Conservation (phyloP, 2,113 vertebrate species). For the Numida meleagris region DNA sequence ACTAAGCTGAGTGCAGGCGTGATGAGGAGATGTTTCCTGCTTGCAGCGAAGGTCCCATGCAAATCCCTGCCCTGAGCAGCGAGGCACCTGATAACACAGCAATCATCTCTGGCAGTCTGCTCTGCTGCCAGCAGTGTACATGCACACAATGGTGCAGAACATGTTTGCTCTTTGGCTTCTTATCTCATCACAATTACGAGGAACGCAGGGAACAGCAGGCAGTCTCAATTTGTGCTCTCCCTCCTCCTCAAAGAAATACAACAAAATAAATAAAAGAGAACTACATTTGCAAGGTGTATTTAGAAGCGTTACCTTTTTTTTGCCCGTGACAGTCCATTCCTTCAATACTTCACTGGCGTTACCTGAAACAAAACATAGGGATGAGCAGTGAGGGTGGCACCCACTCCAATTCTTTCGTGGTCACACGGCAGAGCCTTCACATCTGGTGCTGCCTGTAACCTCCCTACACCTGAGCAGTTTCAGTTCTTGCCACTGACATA, state of each 20-base stretch:
- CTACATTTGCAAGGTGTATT: background rate
- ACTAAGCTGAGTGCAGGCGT: background rate
- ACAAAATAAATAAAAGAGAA: background rate
- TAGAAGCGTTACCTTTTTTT: constrained; percentile 88
- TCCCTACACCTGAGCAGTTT: background rate
- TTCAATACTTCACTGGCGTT: constrained; percentile 93
- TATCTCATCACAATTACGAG: background rate
- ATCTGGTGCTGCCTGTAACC: background rate
- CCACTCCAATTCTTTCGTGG: background rate
- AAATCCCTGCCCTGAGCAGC: background rate
- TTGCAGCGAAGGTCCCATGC: fast-evolving
- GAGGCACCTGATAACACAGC: fast-evolving
- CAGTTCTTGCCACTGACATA: background rate
- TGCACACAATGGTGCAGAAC: too few relatives aligned
- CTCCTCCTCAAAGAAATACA: background rate
- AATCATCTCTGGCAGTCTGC: fast-evolving
- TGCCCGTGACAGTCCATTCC: constrained; percentile 95
- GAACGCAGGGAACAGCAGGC: too few relatives aligned
- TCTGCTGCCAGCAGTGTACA: background rate
- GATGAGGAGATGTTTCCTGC: background rate
- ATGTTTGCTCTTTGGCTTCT: background rate
- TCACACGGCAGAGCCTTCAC: background rate
- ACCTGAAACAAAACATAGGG: constrained; percentile 72
- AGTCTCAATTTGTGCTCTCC: background rate
- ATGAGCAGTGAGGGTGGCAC: background rate